Evolutionary conservation across 2,797 vertebrate species (phyloP), one percentile per base, ranked within the genome.

Genomic region (Hippopotamyrus pictus): DNA sequence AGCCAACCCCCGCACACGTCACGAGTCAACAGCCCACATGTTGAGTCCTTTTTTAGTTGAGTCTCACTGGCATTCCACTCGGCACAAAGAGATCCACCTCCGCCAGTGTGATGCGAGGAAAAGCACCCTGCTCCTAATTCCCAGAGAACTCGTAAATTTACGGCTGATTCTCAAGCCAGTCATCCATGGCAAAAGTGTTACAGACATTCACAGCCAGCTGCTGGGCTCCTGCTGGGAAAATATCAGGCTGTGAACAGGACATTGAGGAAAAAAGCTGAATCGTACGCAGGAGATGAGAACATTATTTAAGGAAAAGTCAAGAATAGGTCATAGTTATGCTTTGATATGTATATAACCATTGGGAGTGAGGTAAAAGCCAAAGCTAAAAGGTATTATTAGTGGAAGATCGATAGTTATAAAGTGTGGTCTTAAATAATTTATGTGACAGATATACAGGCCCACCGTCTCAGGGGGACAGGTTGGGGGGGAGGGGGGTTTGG

Each of bases 151-250:
- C 73, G 41, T 79, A 79, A 3, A 79, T 44, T 79, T 79, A 79
- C 8, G 41, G 37, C 14, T n/a, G 41, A 46, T 79, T 46, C 73
- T 46, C 73, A 41, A 41, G 41, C 73, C 73, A 79, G 73, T 79
- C 73, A 79, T 79, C 73, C 73, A 79, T 79, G 73, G 41, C 73
- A 79, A 46, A 79, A 46, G 37, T 79, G 37, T 79, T 79, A 79
- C 73, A 79, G 73, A 46, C 65, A 37, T 37, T 73, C 29, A 37
- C 65, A 73, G 65, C 12, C 65, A 73, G 65, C 65, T 73, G 65
- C 65, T 33, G 29, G 5, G 12, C 29, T 37, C 65, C 65, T 73
- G 65, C 65, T 73, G 65, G 65, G 65, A 73, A 37, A 73, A 17
- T 73, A 73, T 37, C 9, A 37, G 65, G 65, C 65, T 73, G 65